Conservation (phyloP, 1,140 invertebrate genomes). For the Drosophila pandora region DNA sequence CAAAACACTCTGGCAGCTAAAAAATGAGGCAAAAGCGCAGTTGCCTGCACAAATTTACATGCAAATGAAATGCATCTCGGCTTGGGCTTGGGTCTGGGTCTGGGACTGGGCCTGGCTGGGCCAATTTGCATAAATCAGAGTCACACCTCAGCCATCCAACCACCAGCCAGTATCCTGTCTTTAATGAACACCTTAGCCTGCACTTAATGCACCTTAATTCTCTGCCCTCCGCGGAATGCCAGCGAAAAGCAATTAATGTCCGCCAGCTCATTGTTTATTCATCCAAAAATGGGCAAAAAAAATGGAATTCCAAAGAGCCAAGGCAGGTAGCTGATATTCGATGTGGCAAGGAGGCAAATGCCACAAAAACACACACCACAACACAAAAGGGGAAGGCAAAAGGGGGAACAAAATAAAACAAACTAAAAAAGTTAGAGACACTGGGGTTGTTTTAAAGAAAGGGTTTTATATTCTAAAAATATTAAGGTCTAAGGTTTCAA, state of each 20-base stretch:
- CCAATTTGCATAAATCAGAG: slow-evolving; percentile 69
- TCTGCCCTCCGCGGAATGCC: neutral
- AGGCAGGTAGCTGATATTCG: slow-evolving; percentile 10
- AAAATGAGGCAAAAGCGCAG: slow-evolving; percentile 40
- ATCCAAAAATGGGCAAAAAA: slow-evolving; percentile 19
- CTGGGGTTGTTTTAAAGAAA: no score
- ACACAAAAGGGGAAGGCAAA: slow-evolving; percentile 14
- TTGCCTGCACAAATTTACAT: slow-evolving; percentile 49
- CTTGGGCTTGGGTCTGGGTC: no score
- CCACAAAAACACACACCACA: slow-evolving; percentile 26
- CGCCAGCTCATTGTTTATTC: slow-evolving; percentile 51
- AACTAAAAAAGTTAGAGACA: neutral
- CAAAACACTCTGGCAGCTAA: neutral
- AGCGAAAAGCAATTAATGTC: slow-evolving; percentile 52
- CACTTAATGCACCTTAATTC: slow-evolving; percentile 57
- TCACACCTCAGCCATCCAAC: slow-evolving; percentile 23
- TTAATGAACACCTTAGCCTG: slow-evolving; percentile 43
- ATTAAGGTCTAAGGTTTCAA: no score
- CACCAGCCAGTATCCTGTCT: neutral
- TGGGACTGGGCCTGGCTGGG: neutral
- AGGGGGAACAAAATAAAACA: slow-evolving; percentile 16
- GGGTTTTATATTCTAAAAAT: no score
- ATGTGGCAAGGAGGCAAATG: slow-evolving; percentile 55
- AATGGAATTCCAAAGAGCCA: slow-evolving; percentile 10
- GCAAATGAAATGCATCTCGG: slow-evolving; percentile 22